Conservation (phyloP, 2,797 vertebrate species). For the Novumbra hubbsi region DNA sequence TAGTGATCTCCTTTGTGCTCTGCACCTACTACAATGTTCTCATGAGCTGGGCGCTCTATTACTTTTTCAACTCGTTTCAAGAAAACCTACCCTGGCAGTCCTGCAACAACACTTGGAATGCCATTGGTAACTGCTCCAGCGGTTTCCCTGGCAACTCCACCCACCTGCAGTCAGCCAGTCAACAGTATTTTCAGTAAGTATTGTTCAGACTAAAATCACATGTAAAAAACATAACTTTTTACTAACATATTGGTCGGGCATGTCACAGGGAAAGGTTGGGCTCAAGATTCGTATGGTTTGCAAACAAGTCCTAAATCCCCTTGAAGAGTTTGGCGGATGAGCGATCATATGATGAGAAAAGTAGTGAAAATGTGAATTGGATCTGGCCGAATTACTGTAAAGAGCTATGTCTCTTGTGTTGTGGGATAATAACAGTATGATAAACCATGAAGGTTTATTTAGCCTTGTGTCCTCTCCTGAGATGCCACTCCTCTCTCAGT, state of each 20-base stretch:
- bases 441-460: not conserved
- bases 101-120: slow-evolving; percentile 78
- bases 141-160: slow-evolving; percentile 66
- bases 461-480: not conserved
- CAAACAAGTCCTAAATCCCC: too few relatives aligned
- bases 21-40: slow-evolving; percentile 77
- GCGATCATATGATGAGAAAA: slow-evolving; percentile 4
- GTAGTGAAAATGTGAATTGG: not conserved
- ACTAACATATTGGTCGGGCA: not conserved
- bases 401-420: not conserved
- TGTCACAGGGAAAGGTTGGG: not conserved
- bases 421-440: not conserved
- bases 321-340: not conserved
- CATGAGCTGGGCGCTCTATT: slow-evolving; percentile 74
- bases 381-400: not conserved
- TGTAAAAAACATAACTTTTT: too few relatives aligned
- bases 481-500: slow-evolving; percentile 46
- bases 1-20: slow-evolving; percentile 72
- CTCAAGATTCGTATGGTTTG: not conserved
- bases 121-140: slow-evolving; percentile 65
- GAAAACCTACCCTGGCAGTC: slow-evolving; percentile 68
- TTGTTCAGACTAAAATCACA: too few relatives aligned
- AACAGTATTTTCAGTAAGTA: slow-evolving; percentile 78
- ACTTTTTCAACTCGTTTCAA: slow-evolving; percentile 72
- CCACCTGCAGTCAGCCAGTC: slow-evolving; percentile 71